Base-by-base conservation (phyloP, 1,140 invertebrate genomes). In the Leptinotarsa defecta region DNA sequence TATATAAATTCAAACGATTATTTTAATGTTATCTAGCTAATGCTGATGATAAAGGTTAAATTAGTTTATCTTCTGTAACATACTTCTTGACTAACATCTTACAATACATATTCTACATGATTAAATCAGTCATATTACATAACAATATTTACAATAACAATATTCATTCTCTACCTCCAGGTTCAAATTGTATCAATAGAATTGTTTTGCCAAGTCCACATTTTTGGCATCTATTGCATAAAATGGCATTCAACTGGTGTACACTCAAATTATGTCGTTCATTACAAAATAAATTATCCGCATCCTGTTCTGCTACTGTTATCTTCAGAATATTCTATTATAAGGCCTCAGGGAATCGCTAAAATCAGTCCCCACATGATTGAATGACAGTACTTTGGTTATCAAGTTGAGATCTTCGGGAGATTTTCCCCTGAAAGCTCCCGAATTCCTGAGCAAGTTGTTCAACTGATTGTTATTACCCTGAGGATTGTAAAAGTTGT, bases 351-450 rank as follows among this genome's bases (percentile, higher is more conserved):
- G 62, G n/a, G n/a, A 15, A 48, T 61, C 22, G 62, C 61, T 48
- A 11, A 22, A 67, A 65, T 48, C 63, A 24, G 5, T 63, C 22
- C 75, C 77, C 13, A 77, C 61, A 78, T 93, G 92, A 84, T 94
- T 93, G 49, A 93, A 86, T 20, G 92, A 91, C 74, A 94, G 85
- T 61, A 94, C 91, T 86, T 94, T 94, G 19, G 92, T 92, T 19
- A 94, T 92, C 76, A 94, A 92, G 83, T 93, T 93, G 34, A 94
- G 87, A 81, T 94, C 93, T 86, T 92, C 91, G 76, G 90, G 89
- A 76, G 88, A 87, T 73, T 87, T 85, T 57, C 88, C 87, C 78
- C 87, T 87, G 8, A 87, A 87, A 74, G 93, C 87, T 15, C 90
- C 91, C 43, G 90, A 91, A 81, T 91, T 89, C 68, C 86, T 88